Percentiles rank a stretch among this genome's conserved stretches.
Evolutionary conservation across 64 coral and sea anemone genomes (phyloP).

Genomic region (Porites lutea): DNA sequence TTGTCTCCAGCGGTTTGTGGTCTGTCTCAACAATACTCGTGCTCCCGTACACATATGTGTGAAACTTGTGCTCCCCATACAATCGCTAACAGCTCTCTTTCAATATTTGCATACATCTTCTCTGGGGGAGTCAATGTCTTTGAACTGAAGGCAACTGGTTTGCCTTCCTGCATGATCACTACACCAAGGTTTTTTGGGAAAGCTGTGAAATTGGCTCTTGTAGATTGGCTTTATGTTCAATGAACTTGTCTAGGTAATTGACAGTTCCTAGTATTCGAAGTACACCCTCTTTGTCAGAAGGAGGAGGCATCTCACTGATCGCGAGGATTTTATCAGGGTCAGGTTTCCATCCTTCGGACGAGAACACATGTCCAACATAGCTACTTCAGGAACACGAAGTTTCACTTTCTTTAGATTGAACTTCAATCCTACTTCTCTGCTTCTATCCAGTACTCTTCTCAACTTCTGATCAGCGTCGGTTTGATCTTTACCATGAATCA

Average conservation of each 20-base stretch:
- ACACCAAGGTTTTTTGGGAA: neutral
- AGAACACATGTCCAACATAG: conserved; percentile 5
- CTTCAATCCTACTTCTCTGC: too few species aligned
- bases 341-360: neutral
- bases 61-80: neutral
- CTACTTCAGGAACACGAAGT: neutral
- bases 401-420: neutral
- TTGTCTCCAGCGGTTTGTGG: neutral
- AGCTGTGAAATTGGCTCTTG: too few species aligned
- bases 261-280: neutral
- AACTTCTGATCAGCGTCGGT: too few species aligned
- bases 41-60: neutral
- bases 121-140: too few species aligned
- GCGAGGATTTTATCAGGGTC: neutral
- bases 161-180: neutral
- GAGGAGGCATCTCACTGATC: neutral
- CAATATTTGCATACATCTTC: too few species aligned
- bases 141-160: too few species aligned
- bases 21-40: too few species aligned
- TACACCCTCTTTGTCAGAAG: neutral
- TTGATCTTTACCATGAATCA: too few species aligned
- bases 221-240: conserved; percentile 16
- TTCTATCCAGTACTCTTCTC: too few species aligned
- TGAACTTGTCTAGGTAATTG: neutral
- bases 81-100: too few species aligned